These are phyloP conservation scores for Sesamia nonagrioides DNA, from an alignment of 1,140 invertebrate species.

Conservation along the genomic window DNA sequence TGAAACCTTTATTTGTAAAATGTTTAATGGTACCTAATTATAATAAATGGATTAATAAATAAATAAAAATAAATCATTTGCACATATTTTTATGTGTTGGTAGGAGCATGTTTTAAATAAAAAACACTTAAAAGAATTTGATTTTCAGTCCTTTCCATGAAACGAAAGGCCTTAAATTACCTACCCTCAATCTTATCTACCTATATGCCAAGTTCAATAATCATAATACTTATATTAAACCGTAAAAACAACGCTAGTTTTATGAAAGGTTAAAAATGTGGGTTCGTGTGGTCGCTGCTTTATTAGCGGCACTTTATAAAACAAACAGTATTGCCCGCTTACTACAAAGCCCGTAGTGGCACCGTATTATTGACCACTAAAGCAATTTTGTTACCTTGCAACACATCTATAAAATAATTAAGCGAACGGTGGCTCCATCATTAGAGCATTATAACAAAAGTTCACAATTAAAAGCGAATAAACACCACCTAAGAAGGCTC, in stretches of 20 bases:
- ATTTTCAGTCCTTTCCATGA: background rate
- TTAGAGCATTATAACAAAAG: constrained; percentile 75
- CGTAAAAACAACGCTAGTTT: constrained; percentile 41
- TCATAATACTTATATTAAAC: constrained; percentile 31
- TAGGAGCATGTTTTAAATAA: background rate
- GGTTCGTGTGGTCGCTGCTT: constrained; percentile 42
- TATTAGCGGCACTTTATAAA: constrained; percentile 52
- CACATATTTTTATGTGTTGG: too few relatives aligned
- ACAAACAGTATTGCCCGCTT: constrained; percentile 52
- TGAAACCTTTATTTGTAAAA: too few relatives aligned
- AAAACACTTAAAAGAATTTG: background rate
- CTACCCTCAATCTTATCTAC: background rate
- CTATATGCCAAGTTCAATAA: constrained; percentile 14
- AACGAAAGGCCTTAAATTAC: background rate
- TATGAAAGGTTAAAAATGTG: constrained; percentile 40
- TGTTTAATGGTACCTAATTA: too few relatives aligned
- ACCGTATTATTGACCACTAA: constrained; percentile 53
- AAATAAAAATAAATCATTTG: too few relatives aligned
- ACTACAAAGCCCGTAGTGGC: constrained; percentile 49
- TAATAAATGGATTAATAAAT: too few relatives aligned
- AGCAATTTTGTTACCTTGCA: constrained; percentile 61
- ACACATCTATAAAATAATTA: constrained; percentile 67
- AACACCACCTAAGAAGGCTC: constrained; percentile 71
- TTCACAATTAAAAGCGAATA: constrained; percentile 71
- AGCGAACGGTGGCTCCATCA: constrained; percentile 61